A percentile compares a stretch with the other conserved stretches of the same genome.
phyloP scores from a whole-genome alignment of 1,140 invertebrate species.

The Drosophila yakuba region DNA sequence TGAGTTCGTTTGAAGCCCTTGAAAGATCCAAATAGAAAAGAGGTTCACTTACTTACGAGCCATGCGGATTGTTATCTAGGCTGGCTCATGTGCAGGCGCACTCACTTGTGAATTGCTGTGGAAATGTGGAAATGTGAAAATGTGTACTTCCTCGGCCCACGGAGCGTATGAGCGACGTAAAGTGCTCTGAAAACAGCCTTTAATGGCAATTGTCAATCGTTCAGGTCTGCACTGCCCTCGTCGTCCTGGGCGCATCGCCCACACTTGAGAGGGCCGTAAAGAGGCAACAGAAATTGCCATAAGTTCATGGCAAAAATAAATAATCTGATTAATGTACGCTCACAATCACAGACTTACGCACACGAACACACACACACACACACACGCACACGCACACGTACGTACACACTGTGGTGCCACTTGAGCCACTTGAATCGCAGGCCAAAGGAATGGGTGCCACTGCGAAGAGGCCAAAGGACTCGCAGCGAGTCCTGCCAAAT shows the following conservation, averaged over 20 bases:
- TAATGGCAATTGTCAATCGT: conserved; percentile 40
- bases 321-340: conserved; percentile 70
- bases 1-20: too few relatives aligned
- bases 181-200: conserved; percentile 37
- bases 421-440: conserved; percentile 23
- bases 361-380: not conserved
- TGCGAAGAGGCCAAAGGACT: conserved; percentile 40
- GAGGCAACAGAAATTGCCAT: conserved; percentile 39
- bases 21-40: too few relatives aligned
- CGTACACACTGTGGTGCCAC: conserved; percentile 3
- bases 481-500: not conserved
- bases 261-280: conserved; percentile 10
- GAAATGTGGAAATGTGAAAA: not conserved
- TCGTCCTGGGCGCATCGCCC: not conserved
- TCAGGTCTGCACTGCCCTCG: conserved; percentile 9
- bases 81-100: not conserved
- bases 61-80: not conserved
- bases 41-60: too few relatives aligned
- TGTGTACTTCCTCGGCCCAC: conserved; percentile 2
- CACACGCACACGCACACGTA: conserved; percentile 1
- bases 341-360: conserved; percentile 17
- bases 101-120: too few relatives aligned
- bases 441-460: conserved; percentile 19
- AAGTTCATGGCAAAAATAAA: conserved; percentile 55
- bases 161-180: conserved; percentile 30